Conservation (phyloP, 2,888 invertebrate species). For the Augiades crinisus region DNA sequence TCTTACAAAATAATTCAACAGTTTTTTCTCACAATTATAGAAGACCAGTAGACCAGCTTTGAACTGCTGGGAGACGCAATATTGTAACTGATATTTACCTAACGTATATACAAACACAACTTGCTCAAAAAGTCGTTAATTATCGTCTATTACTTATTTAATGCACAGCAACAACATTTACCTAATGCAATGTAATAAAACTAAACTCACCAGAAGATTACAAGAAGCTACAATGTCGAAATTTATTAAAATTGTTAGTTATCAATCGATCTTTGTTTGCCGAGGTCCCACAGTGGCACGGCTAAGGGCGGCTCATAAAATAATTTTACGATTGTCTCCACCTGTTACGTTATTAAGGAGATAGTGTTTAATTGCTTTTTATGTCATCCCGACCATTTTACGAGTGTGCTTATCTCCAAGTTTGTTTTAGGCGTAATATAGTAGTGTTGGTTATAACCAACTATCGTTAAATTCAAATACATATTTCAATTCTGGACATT, state of each 20-base stretch:
- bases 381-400: conserved; percentile 43
- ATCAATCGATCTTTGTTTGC: conserved; percentile 8
- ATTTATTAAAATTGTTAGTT: neutral
- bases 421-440: conserved; percentile 53
- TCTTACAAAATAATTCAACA: too few relatives aligned
- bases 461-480: conserved; percentile 16
- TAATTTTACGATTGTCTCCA: conserved; percentile 33
- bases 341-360: conserved; percentile 40
- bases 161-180: too few relatives aligned
- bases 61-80: too few relatives aligned
- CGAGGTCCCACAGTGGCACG: conserved; percentile 2
- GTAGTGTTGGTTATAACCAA: conserved; percentile 37
- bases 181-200: too few relatives aligned
- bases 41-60: too few relatives aligned
- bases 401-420: conserved; percentile 37
- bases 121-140: too few relatives aligned
- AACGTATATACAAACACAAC: too few relatives aligned
- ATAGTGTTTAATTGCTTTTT: conserved; percentile 46
- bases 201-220: too few relatives aligned
- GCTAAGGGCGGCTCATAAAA: conserved; percentile 15
- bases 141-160: too few relatives aligned
- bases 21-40: too few relatives aligned
- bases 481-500: conserved; percentile 23
- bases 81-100: too few relatives aligned
- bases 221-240: neutral